Evolutionary conservation across 2,113 vertebrate genomes (phyloP).

Genomic region (Syngnathoides biaculeatus): DNA sequence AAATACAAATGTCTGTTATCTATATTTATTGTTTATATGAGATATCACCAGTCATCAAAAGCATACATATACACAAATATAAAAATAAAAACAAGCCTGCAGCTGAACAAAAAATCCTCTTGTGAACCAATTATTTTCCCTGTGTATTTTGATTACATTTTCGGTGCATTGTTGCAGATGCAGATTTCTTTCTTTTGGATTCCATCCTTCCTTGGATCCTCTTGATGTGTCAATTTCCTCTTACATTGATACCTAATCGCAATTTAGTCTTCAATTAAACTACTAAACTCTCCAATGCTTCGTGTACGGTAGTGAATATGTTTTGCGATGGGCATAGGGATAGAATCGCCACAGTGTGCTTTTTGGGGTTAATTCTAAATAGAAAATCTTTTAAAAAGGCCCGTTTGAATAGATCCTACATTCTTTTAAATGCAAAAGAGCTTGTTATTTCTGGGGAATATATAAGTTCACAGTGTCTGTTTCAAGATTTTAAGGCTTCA

Average conservation of each 20-base stretch:
- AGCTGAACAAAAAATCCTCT: background rate
- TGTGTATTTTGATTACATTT: background rate
- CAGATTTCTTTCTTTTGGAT: background rate
- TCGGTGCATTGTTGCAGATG: background rate
- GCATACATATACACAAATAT: too few species aligned
- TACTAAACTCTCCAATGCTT: background rate
- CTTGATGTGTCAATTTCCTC: background rate
- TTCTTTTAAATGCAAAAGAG: conserved; percentile 71
- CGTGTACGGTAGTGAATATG: background rate
- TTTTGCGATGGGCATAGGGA: background rate
- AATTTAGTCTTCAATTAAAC: background rate
- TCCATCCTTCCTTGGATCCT: background rate
- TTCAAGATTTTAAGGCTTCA: conserved; percentile 66
- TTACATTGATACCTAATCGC: too few species aligned
- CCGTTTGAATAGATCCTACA: conserved; percentile 33
- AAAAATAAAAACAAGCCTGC: too few species aligned
- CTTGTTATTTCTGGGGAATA: conserved; percentile 65
- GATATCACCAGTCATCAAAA: too few species aligned
- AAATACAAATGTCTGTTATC: too few species aligned
- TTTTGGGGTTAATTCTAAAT: conserved; percentile 32
- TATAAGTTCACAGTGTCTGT: conserved; percentile 44
- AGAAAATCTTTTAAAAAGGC: conserved; percentile 49
- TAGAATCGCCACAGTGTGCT: background rate
- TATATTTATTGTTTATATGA: too few species aligned
- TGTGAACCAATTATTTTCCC: too few species aligned